A percentile compares a stretch with the other conserved stretches of the same genome.
These are phyloP conservation scores for Koerneria pararmatus DNA, from an alignment of 2,888 invertebrate species.

Conservation along the genomic window DNA sequence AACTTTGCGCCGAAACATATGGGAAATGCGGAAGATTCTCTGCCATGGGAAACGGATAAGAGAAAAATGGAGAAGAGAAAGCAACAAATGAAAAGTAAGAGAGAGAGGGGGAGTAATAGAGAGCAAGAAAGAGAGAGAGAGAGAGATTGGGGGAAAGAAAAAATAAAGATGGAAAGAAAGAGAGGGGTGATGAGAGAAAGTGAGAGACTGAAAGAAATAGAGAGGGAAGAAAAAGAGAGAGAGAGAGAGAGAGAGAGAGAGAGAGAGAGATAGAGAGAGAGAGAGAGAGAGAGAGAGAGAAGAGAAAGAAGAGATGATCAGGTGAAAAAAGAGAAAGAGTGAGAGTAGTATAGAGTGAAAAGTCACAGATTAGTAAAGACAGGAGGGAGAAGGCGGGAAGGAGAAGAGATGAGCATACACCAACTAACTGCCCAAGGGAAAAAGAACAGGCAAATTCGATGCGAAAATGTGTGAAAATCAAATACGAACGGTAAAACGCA, in stretches of 20 bases:
- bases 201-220: background rate
- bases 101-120: background rate
- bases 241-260: background rate
- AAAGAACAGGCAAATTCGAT: too few species aligned
- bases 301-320: background rate
- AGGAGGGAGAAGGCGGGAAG: too few species aligned
- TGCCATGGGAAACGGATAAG: too few species aligned
- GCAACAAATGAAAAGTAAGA: background rate
- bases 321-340: background rate
- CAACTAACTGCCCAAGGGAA: too few species aligned
- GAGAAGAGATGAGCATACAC: too few species aligned
- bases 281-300: conserved; percentile 12
- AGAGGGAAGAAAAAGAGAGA: conserved; percentile 1
- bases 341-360: too few species aligned
- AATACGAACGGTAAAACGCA: too few species aligned
- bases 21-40: too few species aligned
- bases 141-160: background rate
- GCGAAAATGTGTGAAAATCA: too few species aligned
- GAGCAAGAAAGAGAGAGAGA: conserved; percentile 3
- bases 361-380: too few species aligned
- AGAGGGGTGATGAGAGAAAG: background rate
- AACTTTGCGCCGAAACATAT: too few species aligned
- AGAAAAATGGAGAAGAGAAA: background rate
- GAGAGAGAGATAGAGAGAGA: conserved; percentile 3
- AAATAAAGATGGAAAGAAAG: background rate